Base-by-base conservation (phyloP, 2,888 invertebrate genomes). In the Petrolisthes cinctipes region DNA sequence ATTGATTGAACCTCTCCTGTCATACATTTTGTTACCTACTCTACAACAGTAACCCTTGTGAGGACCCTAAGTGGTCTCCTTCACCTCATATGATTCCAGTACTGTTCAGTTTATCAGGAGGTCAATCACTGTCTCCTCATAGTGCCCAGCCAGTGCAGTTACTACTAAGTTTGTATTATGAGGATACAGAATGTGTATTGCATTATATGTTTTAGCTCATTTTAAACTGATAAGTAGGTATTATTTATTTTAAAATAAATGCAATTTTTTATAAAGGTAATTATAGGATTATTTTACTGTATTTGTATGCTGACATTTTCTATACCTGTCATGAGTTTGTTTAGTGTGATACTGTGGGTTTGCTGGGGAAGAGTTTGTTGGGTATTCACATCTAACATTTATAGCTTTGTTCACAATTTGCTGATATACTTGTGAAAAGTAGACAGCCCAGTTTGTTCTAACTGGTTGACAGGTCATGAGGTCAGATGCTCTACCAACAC, bases 231-330 rank as follows among this genome's bases (percentile, higher is more conserved):
- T 66, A 76, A 56, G 83, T 78, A 84, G 76, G 66, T 84, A 84
- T 37, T 78, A 84, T 84, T 84, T 84, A 84, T 84, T 84, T 84
- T 84, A 78, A n/a, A 61, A 57, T 57, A 57, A 79, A 53, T 79
- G 79, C 79, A 37, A 61, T 84, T 84, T 84, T 83, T 75, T 83
- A 75, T 84, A 61, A 53, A 66, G 66, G 66, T 82, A 82, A 82
- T 66, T 66, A 23, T 82, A 66, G 66, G 61, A 82, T 82, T 82
- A 82, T 11, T 82, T 51, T 82, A 51, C 5, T 54, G 57, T 66
- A 61, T 73, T 53, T 54, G n/a, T 54, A 53, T 54, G 6, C 78
- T 54, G 53, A 17, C 14, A 53, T 5, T 23, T 53, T n/a, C 54
- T n/a, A 7, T 54, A 37, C 1, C 37, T 54, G 53, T n/a, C 51